phyloP scores from a whole-genome alignment of 2,888 invertebrate genomes.

The Plagodis dolabraria region DNA sequence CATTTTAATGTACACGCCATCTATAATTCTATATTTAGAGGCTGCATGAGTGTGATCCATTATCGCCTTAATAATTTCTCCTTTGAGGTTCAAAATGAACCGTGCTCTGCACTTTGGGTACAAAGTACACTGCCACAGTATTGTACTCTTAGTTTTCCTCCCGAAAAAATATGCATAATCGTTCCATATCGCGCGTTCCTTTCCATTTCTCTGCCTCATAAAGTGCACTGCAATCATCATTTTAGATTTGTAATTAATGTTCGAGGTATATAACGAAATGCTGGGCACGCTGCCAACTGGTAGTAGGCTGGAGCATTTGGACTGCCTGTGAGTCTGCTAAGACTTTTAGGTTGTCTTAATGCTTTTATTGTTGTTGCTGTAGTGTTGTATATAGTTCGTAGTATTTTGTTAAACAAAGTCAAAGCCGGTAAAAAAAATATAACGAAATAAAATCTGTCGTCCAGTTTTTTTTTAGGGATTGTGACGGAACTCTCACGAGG shows the following conservation, averaged over 20 bases:
- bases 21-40: not conserved
- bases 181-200: not conserved
- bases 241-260: not conserved
- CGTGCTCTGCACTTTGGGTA: slow-evolving; percentile 33
- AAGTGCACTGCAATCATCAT: slow-evolving; percentile 18
- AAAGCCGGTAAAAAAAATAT: no score
- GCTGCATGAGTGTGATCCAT: not conserved
- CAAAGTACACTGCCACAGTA: slow-evolving; percentile 41
- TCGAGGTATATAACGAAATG: no score
- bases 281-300: no score
- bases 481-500: no score
- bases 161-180: not conserved
- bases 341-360: no score
- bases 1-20: slow-evolving; percentile 4
- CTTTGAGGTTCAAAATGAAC: slow-evolving; percentile 19
- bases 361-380: no score
- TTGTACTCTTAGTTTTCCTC: slow-evolving; percentile 2
- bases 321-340: no score
- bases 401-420: no score
- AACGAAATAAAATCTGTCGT: no score
- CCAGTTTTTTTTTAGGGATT: no score
- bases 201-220: slow-evolving; percentile 33
- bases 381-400: no score
- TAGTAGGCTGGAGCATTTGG: no score
- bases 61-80: not conserved